Conservation (phyloP, 2,113 vertebrate species). For the Uria aalge region DNA sequence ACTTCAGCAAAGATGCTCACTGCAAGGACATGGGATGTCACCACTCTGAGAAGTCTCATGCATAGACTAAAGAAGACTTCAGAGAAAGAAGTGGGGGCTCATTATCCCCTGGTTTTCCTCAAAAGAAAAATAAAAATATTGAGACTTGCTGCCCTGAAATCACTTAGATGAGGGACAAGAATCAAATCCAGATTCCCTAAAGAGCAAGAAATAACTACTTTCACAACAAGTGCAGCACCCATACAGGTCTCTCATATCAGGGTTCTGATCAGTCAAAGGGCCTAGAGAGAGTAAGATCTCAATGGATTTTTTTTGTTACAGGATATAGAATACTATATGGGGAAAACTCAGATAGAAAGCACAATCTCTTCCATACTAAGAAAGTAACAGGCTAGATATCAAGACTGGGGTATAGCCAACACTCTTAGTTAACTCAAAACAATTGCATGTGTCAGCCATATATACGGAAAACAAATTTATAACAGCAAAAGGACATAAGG, state of each 20-base stretch:
- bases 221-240: background rate
- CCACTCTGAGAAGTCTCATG: background rate
- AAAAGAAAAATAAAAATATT: background rate
- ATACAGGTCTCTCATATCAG: background rate
- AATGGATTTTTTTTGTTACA: background rate
- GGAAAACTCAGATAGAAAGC: background rate
- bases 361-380: background rate
- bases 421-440: background rate
- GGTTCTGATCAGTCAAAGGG: background rate
- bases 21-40: background rate
- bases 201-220: background rate
- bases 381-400: background rate
- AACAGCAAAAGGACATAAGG: background rate
- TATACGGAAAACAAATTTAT: background rate
- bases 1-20: background rate
- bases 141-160: background rate
- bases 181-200: background rate
- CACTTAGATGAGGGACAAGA: background rate
- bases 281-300: background rate
- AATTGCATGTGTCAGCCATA: background rate
- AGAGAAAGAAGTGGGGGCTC: background rate
- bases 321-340: background rate
- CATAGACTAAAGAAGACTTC: background rate
- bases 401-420: background rate
- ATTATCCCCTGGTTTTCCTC: background rate